These are phyloP conservation scores for Crossoptilon crossoptilon DNA, from an alignment of 2,797 vertebrate species.

Conservation along the genomic window DNA sequence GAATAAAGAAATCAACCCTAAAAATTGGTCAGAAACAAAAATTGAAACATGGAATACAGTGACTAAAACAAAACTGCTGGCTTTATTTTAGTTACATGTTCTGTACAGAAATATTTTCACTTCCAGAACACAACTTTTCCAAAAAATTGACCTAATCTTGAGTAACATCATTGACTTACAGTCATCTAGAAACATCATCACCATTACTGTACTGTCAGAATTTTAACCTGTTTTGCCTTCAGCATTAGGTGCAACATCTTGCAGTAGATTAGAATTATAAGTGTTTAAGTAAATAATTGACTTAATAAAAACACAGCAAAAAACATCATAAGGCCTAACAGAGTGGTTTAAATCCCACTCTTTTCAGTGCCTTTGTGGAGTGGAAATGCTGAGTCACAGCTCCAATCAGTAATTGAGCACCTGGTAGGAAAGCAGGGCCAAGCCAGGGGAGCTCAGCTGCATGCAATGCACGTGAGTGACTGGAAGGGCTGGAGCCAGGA, in stretches of 20 bases:
- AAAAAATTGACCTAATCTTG: not conserved
- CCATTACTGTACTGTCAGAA: not conserved
- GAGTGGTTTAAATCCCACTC: not conserved
- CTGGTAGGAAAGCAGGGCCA: no score
- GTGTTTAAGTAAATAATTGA: not conserved
- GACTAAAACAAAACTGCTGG: not conserved
- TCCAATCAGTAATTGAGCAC: no score
- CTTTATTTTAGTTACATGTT: not conserved
- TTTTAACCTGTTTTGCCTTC: not conserved
- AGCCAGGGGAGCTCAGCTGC: no score
- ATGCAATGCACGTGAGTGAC: no score
- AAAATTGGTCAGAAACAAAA: constrained; percentile 22
- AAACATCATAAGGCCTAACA: not conserved
- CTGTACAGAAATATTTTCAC: not conserved
- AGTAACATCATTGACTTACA: not conserved
- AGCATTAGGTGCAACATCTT: not conserved
- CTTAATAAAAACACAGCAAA: not conserved
- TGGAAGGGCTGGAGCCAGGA: no score
- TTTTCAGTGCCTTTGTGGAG: not conserved
- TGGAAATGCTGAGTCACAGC: no score
- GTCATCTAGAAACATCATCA: not conserved
- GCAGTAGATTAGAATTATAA: not conserved
- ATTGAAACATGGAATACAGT: not conserved
- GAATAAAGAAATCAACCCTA: constrained; percentile 96
- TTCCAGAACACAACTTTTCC: not conserved